Evolutionary conservation across 2,888 invertebrate species (phyloP), one percentile per base, ranked within the genome.

Genomic region (Xanthia togata): DNA sequence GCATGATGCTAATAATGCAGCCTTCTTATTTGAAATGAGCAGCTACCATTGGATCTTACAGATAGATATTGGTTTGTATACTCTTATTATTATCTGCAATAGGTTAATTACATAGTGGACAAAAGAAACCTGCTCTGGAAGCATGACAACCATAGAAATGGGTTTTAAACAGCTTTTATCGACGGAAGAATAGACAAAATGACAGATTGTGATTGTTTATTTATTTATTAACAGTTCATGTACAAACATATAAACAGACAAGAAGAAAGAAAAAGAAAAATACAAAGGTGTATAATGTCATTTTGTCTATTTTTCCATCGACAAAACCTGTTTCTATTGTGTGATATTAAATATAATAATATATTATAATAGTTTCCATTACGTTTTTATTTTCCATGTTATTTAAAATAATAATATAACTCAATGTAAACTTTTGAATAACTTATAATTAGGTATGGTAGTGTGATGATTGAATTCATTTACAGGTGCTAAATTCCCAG

Each of bases 41-140:
- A 97, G 97, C 90, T 97, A 97, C 90, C 97, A 97, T 91, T 97
- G 97, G 94, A 95, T 98, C 68, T 93, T 98, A 44, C 96, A 97
- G 83, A 96, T 98, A 83, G 95, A 94, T 80, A 94, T 97, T 86
- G 96, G 97, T 97, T 91, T 90, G 91, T 88, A 70, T 35, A 35
- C 20, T n/a, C 17, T n/a, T 64, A 31, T 23, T n/a, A 31, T 31
- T 41, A 44, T 47, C 17, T 44, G 17, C 12, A 5, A 67, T 17
- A 31, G 4, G 12, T 41, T 67, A 41, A 17, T 64, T 41, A 23
- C 6, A 17, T 17, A 41, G 23, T 68, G 8, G 17, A 35, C 4
- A 70, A 53, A 35, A 53, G 14, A 35, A n/a, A 67, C 23, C 26
- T 41, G 31, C 31, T 2, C 31, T 1, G 31, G 31, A 2, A 31